A percentile compares a stretch with the other conserved stretches of the same genome.
These are phyloP conservation scores for Limnephilus rhombicus DNA, from an alignment of 2,888 invertebrate genomes.

Conservation along the genomic window DNA sequence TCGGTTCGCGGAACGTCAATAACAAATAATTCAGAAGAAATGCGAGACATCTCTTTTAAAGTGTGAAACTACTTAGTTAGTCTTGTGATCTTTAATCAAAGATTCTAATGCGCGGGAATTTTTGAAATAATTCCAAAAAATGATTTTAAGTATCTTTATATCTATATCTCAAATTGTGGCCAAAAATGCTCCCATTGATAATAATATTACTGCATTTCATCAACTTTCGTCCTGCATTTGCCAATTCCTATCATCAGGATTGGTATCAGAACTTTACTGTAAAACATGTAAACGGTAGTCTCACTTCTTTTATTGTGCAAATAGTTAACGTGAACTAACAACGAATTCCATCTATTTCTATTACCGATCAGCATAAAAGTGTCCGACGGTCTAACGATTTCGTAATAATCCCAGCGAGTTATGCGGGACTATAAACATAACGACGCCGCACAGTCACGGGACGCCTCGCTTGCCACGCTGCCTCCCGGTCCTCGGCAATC, in stretches of 20 bases:
- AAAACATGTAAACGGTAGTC: neutral
- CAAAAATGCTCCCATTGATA: too few species aligned
- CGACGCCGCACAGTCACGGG: neutral
- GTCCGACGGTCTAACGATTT: neutral
- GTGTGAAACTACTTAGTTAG: too few species aligned
- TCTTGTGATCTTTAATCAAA: too few species aligned
- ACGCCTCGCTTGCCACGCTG: neutral
- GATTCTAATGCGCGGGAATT: too few species aligned
- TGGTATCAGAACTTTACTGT: neutral
- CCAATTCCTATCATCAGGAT: neutral
- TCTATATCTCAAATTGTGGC: too few species aligned
- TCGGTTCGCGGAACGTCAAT: too few species aligned
- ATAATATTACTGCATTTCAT: neutral
- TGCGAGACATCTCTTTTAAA: too few species aligned
- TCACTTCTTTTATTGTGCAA: neutral
- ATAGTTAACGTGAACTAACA: neutral
- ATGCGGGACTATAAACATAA: slow-evolving; percentile 26
- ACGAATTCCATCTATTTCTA: neutral
- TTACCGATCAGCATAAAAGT: slow-evolving; percentile 12
- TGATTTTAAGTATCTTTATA: too few species aligned
- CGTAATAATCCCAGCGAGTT: neutral
- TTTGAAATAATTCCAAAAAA: too few species aligned
- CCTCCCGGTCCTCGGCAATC: neutral
- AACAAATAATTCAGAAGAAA: too few species aligned
- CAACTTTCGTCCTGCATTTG: neutral